A percentile compares a stretch with the other conserved stretches of the same genome.
phyloP scores from a whole-genome alignment of 2,888 invertebrate species.

The Cataglyphis rosenhaueri region DNA sequence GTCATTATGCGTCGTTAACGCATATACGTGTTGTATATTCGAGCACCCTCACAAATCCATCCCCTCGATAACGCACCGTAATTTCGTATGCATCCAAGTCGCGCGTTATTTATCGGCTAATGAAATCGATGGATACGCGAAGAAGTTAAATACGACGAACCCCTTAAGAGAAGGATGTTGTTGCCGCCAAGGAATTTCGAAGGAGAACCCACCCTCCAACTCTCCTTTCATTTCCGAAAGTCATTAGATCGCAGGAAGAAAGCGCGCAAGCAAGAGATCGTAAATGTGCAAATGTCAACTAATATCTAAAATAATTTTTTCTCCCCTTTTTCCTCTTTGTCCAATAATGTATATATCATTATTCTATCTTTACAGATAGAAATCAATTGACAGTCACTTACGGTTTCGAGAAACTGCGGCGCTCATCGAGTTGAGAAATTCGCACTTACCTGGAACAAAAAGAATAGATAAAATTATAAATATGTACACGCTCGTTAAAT shows the following conservation, averaged over 20 bases:
- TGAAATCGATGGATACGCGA: constrained; percentile 84
- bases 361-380: constrained; percentile 2
- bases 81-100: constrained; percentile 72
- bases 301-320: constrained; percentile 29
- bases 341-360: constrained; percentile 26
- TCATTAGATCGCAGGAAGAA: constrained; percentile 72
- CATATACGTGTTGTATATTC: constrained; percentile 75
- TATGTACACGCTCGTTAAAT: constrained; percentile 44
- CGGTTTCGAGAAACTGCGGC: constrained; percentile 51
- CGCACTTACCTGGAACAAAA: constrained; percentile 80
- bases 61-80: constrained; percentile 53
- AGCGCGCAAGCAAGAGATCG: background rate
- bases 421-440: constrained; percentile 43
- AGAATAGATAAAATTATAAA: constrained; percentile 60
- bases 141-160: constrained; percentile 82
- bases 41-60: constrained; percentile 63
- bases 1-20: constrained; percentile 84
- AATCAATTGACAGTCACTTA: constrained; percentile 62
- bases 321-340: background rate
- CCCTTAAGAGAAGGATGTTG: constrained; percentile 61
- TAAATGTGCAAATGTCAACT: constrained; percentile 14
- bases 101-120: constrained; percentile 82
- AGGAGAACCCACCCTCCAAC: constrained; percentile 61
- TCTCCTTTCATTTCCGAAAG: constrained; percentile 82
- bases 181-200: constrained; percentile 51